These are phyloP conservation scores for Endotricha flammealis DNA, from an alignment of 2,888 invertebrate genomes.

Conservation along the genomic window DNA sequence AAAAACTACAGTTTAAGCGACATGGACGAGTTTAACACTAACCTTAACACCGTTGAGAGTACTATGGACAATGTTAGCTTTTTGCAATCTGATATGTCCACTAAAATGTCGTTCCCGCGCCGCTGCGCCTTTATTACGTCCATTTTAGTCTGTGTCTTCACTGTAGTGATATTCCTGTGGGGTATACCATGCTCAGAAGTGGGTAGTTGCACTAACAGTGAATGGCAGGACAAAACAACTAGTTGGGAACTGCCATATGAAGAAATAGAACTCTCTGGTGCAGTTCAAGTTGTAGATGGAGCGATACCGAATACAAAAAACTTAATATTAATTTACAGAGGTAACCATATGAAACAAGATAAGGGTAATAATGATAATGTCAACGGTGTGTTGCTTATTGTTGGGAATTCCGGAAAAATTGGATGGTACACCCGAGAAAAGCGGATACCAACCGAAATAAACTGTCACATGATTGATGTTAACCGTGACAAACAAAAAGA, in stretches of 20 bases:
- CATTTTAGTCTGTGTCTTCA: constrained; percentile 83
- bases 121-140: constrained; percentile 84
- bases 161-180: constrained; percentile 86
- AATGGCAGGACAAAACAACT: constrained; percentile 77
- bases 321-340: constrained; percentile 85
- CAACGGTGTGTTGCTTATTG: constrained; percentile 84
- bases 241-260: constrained; percentile 84
- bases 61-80: constrained; percentile 73
- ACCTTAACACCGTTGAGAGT: constrained; percentile 64
- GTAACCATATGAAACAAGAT: constrained; percentile 79
- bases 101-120: constrained; percentile 82
- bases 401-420: constrained; percentile 83
- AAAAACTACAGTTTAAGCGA: constrained; percentile 69
- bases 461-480: constrained; percentile 85
- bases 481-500: constrained; percentile 84
- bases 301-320: constrained; percentile 81
- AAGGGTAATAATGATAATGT: constrained; percentile 65
- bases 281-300: constrained; percentile 83
- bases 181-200: constrained; percentile 85
- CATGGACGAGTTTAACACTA: constrained; percentile 68
- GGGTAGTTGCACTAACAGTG: constrained; percentile 80
- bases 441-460: constrained; percentile 83
- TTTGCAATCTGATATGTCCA: constrained; percentile 64
- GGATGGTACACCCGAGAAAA: constrained; percentile 86
- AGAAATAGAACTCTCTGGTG: constrained; percentile 83